A percentile compares a stretch with the other conserved stretches of the same genome.
Evolutionary conservation across 2,888 invertebrate genomes (phyloP).

Genomic region (Caenorhabditis sp.): DNA sequence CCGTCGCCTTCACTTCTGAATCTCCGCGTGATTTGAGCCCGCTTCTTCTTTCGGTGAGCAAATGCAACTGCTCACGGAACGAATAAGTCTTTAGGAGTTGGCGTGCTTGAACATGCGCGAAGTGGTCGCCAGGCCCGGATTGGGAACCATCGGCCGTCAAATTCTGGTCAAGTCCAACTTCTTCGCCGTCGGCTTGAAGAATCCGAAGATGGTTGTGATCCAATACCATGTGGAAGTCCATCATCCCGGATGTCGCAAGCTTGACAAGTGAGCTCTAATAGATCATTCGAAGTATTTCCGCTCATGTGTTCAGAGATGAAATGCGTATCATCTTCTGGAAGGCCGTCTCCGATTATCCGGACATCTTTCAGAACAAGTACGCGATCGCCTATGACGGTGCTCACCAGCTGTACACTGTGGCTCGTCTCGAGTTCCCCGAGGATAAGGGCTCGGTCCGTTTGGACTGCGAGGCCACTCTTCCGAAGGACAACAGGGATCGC

Average conservation of each 20-base stretch:
- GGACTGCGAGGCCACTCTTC: constrained; percentile 67
- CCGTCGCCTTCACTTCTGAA: constrained; percentile 40
- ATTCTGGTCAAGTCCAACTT: constrained; percentile 73
- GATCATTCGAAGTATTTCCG: neutral
- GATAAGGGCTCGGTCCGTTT: constrained; percentile 64
- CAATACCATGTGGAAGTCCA: constrained; percentile 77
- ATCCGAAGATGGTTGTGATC: constrained; percentile 67
- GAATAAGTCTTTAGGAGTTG: constrained; percentile 50
- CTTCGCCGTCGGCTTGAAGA: constrained; percentile 69
- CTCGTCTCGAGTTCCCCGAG: constrained; percentile 68
- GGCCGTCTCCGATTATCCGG: constrained; percentile 66
- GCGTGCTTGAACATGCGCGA: constrained; percentile 70
- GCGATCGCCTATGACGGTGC: constrained; percentile 75
- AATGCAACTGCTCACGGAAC: no score
- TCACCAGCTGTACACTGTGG: constrained; percentile 71
- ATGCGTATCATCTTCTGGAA: constrained; percentile 76
- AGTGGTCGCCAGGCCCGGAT: constrained; percentile 67
- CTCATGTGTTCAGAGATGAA: constrained; percentile 75
- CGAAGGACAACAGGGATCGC: constrained; percentile 68
- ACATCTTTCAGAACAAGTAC: constrained; percentile 71
- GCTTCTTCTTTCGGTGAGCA: constrained; percentile 48
- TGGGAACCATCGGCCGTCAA: constrained; percentile 67
- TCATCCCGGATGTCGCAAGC: constrained; percentile 72
- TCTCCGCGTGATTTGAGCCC: constrained; percentile 62
- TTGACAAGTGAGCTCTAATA: constrained; percentile 65